Conservation (phyloP, 2,797 vertebrate species). For the Micromesistius poutassou region DNA sequence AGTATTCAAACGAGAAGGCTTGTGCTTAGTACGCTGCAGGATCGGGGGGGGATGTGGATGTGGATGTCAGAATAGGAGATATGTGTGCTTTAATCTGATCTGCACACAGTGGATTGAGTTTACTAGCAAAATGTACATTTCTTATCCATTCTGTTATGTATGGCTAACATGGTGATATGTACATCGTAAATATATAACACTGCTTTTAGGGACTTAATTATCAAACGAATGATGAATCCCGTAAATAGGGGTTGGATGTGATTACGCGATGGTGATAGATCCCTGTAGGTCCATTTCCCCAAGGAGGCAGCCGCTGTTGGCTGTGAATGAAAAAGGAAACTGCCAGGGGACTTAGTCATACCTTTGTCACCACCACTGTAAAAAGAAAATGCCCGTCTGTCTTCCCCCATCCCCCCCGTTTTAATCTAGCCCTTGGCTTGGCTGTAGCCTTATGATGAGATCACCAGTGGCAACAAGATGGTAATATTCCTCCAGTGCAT, state of each 20-base stretch:
- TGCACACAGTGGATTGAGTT: background rate
- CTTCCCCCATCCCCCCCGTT: constrained; percentile 23
- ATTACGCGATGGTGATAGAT: background rate
- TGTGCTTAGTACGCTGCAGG: background rate
- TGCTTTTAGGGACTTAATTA: background rate
- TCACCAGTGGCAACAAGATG: constrained; percentile 33
- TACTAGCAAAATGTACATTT: background rate
- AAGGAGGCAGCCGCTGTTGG: background rate
- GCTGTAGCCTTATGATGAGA: constrained; percentile 30
- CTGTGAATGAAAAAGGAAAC: constrained; percentile 3
- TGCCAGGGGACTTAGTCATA: constrained; percentile 23
- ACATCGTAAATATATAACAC: background rate
- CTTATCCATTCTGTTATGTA: background rate
- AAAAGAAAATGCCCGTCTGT: constrained; percentile 21
- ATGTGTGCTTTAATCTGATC: background rate
- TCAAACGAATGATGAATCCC: background rate
- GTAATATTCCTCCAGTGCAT: constrained; percentile 28
- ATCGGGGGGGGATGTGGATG: background rate
- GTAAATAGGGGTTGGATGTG: background rate
- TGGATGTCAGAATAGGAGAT: background rate
- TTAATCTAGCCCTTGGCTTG: constrained; percentile 23
- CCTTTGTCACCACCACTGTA: constrained; percentile 17
- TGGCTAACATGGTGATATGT: background rate
- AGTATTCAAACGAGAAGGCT: background rate
- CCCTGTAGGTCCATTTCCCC: background rate